A percentile compares a stretch with the other conserved stretches of the same genome.
Evolutionary conservation across 2,888 invertebrate species (phyloP).

Genomic region (Gonocerus acuteangulatus): DNA sequence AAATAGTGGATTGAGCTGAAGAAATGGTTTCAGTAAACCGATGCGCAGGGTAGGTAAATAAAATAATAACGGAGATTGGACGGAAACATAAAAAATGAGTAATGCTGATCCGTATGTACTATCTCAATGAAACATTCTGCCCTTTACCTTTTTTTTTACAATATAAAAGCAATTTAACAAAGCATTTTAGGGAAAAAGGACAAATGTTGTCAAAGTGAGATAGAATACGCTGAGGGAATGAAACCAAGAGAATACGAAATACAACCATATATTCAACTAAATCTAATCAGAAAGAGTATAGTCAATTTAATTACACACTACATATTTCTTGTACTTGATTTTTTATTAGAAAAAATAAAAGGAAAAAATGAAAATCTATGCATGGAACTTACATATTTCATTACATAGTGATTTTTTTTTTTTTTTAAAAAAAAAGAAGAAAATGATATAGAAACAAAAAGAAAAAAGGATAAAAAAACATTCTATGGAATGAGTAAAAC

Average conservation of each 20-base stretch:
- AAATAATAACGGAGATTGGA: not conserved
- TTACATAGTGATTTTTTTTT: slow-evolving; percentile 25
- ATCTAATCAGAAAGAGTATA: slow-evolving; percentile 35
- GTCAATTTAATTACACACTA: slow-evolving; percentile 36
- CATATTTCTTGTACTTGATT: slow-evolving; percentile 35
- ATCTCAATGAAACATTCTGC: slow-evolving; percentile 14
- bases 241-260: slow-evolving; percentile 29
- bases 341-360: slow-evolving; percentile 21
- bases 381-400: slow-evolving; percentile 30
- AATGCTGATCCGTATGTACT: not conserved
- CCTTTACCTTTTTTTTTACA: slow-evolving; percentile 15
- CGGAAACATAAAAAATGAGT: slow-evolving; percentile 16
- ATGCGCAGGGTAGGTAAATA: not conserved
- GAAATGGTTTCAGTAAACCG: not conserved
- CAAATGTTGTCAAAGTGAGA: slow-evolving; percentile 6
- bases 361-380: slow-evolving; percentile 27
- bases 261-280: slow-evolving; percentile 37
- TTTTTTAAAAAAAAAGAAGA: slow-evolving; percentile 20
- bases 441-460: slow-evolving; percentile 1
- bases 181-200: slow-evolving; percentile 23
- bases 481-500: slow-evolving; percentile 32
- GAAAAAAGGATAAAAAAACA: not conserved
- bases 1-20: slow-evolving; percentile 13
- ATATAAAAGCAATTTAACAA: slow-evolving; percentile 35
- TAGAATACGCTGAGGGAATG: slow-evolving; percentile 13